Evolutionary conservation across 2,888 invertebrate species (phyloP).

Genomic region (Cancer borealis): DNA sequence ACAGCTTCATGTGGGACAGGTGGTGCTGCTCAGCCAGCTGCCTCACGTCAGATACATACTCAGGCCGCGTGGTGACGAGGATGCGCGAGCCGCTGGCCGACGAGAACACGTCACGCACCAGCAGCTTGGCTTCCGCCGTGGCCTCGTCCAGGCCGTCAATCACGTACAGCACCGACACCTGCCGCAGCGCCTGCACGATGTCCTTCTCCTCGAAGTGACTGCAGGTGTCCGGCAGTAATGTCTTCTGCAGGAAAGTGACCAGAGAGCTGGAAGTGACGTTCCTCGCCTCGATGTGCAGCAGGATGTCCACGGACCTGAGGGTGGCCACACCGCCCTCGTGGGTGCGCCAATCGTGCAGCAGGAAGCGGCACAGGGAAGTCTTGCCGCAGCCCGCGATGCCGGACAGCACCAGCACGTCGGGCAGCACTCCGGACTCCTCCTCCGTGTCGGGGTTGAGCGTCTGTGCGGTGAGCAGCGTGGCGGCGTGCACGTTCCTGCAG

Average conservation of each 20-base stretch:
- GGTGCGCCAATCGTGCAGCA: constrained; percentile 62
- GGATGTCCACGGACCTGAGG: constrained; percentile 57
- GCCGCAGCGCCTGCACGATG: constrained; percentile 43
- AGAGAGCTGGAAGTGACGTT: constrained; percentile 49
- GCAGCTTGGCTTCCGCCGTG: constrained; percentile 9
- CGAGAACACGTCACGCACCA: constrained; percentile 60
- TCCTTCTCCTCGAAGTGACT: constrained; percentile 63
- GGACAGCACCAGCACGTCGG: constrained; percentile 53
- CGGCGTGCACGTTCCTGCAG: constrained; percentile 9
- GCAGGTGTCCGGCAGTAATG: constrained; percentile 59
- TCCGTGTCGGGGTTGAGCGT: not conserved
- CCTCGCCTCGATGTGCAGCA: constrained; percentile 60
- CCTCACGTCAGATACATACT: constrained; percentile 26
- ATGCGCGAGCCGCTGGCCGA: constrained; percentile 38
- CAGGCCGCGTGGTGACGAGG: constrained; percentile 68
- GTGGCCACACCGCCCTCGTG: constrained; percentile 31
- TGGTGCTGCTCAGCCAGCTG: constrained; percentile 38
- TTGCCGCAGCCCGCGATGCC: constrained; percentile 70
- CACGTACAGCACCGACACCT: constrained; percentile 58
- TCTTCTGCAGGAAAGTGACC: constrained; percentile 46
- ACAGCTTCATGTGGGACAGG: constrained; percentile 47
- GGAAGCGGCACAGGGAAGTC: constrained; percentile 60
- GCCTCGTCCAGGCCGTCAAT: constrained; percentile 70
- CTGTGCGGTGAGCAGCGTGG: constrained; percentile 32
- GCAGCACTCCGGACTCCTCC: constrained; percentile 32